phyloP scores from a whole-genome alignment of 2,888 invertebrate genomes.

The Gandaritis pyraliata region DNA sequence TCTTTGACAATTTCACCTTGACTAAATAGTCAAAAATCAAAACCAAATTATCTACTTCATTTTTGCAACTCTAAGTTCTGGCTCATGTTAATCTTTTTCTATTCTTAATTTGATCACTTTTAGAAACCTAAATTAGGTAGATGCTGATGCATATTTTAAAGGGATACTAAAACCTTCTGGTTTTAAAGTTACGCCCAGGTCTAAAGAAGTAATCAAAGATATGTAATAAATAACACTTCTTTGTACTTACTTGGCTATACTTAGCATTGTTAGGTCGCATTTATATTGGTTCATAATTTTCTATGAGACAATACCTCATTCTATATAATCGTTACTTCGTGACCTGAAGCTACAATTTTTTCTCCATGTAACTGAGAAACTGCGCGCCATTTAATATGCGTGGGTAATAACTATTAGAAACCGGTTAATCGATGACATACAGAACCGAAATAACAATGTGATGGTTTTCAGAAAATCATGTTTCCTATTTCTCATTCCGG shows the following conservation, averaged over 20 bases:
- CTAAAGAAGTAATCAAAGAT: too few relatives aligned
- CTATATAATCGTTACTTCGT: slow-evolving; percentile 20
- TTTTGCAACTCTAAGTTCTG: too few relatives aligned
- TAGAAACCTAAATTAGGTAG: too few relatives aligned
- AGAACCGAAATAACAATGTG: slow-evolving; percentile 2
- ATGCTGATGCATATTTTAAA: too few relatives aligned
- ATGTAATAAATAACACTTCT: too few relatives aligned
- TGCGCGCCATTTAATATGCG: slow-evolving; percentile 12
- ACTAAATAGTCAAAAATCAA: too few relatives aligned
- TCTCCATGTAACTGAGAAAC: slow-evolving; percentile 4
- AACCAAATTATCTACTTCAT: too few relatives aligned
- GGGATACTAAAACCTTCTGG: too few relatives aligned
- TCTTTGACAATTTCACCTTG: slow-evolving; percentile 18
- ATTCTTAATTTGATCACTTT: too few relatives aligned
- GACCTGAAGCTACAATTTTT: slow-evolving; percentile 10
- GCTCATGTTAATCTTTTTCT: too few relatives aligned
- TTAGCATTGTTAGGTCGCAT: neutral
- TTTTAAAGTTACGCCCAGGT: too few relatives aligned
- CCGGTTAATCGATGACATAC: slow-evolving; percentile 12
- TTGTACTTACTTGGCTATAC: neutral
- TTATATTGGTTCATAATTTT: neutral
- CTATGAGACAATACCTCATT: slow-evolving; percentile 14
- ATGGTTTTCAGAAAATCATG: slow-evolving; percentile 9
- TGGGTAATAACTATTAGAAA: slow-evolving; percentile 1
- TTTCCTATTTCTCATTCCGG: slow-evolving; percentile 24